phyloP scores from a whole-genome alignment of 2,888 invertebrate genomes.

The Noctua fimbriata region DNA sequence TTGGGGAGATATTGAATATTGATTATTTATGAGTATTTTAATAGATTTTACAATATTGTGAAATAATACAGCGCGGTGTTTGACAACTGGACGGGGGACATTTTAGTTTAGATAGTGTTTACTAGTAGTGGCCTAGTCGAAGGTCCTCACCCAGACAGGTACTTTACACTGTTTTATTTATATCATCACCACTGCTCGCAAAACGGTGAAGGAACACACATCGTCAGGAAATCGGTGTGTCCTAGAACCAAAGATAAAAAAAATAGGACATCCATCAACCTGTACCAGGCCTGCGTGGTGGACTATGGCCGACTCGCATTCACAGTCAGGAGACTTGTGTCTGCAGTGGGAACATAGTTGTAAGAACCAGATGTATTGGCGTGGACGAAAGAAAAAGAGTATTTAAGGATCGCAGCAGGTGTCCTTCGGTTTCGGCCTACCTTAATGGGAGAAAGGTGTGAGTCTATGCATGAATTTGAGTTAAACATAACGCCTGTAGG shows the following conservation, averaged over 20 bases:
- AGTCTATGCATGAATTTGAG: neutral
- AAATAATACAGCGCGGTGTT: neutral
- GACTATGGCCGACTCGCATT: neutral
- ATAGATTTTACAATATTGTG: constrained; percentile 14
- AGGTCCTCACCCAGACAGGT: neutral
- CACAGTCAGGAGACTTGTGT: neutral
- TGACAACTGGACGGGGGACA: neutral
- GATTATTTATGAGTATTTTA: constrained; percentile 23
- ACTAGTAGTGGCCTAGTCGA: neutral
- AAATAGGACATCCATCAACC: neutral
- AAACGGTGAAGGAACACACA: neutral
- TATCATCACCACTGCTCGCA: neutral
- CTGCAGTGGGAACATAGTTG: neutral
- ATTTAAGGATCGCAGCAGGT: neutral
- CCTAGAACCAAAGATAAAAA: neutral
- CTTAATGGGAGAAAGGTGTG: neutral
- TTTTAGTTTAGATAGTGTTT: neutral
- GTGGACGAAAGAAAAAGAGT: neutral
- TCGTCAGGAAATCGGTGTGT: neutral
- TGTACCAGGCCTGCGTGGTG: neutral
- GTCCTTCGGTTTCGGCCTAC: too few species aligned
- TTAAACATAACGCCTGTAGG: neutral
- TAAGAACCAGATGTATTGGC: neutral
- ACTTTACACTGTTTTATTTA: neutral
- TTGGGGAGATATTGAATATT: constrained; percentile 38